These are phyloP conservation scores for Leptopilina clavipes DNA, from an alignment of 1,140 invertebrate genomes.

Conservation along the genomic window DNA sequence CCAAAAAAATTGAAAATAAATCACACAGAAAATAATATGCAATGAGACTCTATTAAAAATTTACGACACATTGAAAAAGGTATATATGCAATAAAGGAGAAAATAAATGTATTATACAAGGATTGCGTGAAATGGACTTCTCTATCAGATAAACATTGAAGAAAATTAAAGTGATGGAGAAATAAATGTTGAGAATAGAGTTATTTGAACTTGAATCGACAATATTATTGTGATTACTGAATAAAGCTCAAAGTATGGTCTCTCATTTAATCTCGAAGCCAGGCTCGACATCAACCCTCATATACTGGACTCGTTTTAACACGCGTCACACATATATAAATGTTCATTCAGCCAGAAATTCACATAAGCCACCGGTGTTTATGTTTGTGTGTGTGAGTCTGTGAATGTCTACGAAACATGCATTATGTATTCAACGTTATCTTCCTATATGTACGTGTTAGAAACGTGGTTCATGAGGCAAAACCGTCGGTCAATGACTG, in stretches of 20 bases:
- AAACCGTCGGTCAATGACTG: constrained; percentile 52
- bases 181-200: neutral
- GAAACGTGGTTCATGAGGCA: constrained; percentile 19
- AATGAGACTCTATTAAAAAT: no score
- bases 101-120: constrained; percentile 4
- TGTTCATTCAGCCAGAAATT: neutral
- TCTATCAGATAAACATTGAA: neutral
- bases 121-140: neutral
- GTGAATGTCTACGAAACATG: constrained; percentile 6
- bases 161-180: neutral
- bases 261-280: neutral
- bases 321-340: neutral
- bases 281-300: neutral
- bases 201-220: neutral
- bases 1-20: no score
- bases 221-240: constrained; percentile 16
- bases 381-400: neutral
- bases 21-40: no score
- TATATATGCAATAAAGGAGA: neutral
- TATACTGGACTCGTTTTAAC: neutral
- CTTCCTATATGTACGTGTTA: neutral
- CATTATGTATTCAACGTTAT: constrained; percentile 29
- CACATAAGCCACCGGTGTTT: neutral
- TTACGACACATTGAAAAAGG: neutral
- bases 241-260: constrained; percentile 10